These are phyloP conservation scores for Actenoides lindsayi DNA, from an alignment of 2,113 vertebrate species.

Conservation along the genomic window DNA sequence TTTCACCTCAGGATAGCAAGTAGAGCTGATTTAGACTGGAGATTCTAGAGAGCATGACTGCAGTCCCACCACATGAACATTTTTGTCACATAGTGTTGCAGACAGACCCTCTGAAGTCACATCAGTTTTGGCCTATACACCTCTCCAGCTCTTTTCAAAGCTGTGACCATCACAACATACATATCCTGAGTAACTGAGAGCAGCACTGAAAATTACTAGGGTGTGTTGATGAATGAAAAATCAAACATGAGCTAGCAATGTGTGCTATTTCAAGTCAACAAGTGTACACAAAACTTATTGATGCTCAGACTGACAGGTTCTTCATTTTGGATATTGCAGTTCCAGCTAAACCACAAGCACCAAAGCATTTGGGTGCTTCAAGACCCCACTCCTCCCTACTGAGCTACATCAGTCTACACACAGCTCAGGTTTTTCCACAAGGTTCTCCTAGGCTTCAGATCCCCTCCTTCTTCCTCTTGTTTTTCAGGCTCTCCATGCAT, in stretches of 20 bases:
- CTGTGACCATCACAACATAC: neutral
- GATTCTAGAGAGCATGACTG: neutral
- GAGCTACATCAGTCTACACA: neutral
- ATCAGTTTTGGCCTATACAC: neutral
- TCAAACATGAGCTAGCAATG: neutral
- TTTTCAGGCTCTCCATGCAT: neutral
- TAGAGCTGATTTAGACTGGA: neutral
- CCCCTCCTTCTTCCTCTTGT: neutral
- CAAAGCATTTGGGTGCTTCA: neutral
- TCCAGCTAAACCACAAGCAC: neutral
- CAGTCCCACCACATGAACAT: neutral
- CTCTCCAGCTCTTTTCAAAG: neutral
- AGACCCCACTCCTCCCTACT: neutral
- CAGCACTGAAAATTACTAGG: neutral
- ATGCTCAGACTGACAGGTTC: neutral
- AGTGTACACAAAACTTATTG: neutral
- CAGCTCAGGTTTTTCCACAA: neutral
- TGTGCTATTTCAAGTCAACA: neutral
- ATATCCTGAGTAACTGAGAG: neutral
- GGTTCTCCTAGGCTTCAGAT: neutral
- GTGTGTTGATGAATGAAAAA: neutral
- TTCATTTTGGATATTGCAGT: neutral
- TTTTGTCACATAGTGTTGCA: neutral
- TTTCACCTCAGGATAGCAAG: accelerated
- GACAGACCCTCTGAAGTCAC: neutral